Conservation (phyloP, 2,888 invertebrate genomes). For the Carabus problematicus region DNA sequence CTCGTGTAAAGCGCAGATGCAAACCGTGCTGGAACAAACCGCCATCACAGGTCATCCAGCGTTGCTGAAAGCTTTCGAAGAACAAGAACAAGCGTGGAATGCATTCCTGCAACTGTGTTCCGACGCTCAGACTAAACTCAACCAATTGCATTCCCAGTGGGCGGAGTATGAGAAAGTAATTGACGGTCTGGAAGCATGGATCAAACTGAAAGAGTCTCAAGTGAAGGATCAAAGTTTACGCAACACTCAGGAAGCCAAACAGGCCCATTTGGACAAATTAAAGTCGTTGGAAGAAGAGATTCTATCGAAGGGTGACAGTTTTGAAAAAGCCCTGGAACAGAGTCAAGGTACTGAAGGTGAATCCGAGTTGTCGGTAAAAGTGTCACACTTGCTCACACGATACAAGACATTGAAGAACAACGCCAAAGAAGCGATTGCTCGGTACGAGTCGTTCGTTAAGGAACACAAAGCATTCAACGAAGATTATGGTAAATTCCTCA, state of each 20-base stretch:
- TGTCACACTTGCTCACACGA: slow-evolving; percentile 80
- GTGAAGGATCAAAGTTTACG: slow-evolving; percentile 90
- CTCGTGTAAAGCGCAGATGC: slow-evolving; percentile 74
- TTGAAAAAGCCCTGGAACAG: slow-evolving; percentile 71
- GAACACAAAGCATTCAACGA: slow-evolving; percentile 85
- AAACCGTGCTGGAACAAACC: slow-evolving; percentile 78
- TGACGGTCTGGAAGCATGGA: slow-evolving; percentile 82
- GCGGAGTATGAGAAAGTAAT: slow-evolving; percentile 80
- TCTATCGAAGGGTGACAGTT: slow-evolving; percentile 69
- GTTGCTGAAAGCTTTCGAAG: slow-evolving; percentile 75
- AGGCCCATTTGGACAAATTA: slow-evolving; percentile 78
- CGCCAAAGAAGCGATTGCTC: slow-evolving; percentile 81
- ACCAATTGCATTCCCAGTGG: slow-evolving; percentile 80
- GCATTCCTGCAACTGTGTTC: slow-evolving; percentile 75
- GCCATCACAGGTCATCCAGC: slow-evolving; percentile 78
- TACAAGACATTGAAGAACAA: slow-evolving; percentile 83
- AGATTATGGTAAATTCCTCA: slow-evolving; percentile 75
- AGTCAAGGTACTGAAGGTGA: slow-evolving; percentile 77
- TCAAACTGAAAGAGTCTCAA: slow-evolving; percentile 82
- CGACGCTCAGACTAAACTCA: slow-evolving; percentile 74
- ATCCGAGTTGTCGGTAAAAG: slow-evolving; percentile 74
- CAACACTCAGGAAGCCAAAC: slow-evolving; percentile 83
- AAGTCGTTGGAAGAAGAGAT: slow-evolving; percentile 76
- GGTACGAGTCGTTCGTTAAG: slow-evolving; percentile 83
- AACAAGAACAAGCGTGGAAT: slow-evolving; percentile 77